Base-by-base conservation (phyloP, 1,140 invertebrate species). In the Drosophila rhopaloa region DNA sequence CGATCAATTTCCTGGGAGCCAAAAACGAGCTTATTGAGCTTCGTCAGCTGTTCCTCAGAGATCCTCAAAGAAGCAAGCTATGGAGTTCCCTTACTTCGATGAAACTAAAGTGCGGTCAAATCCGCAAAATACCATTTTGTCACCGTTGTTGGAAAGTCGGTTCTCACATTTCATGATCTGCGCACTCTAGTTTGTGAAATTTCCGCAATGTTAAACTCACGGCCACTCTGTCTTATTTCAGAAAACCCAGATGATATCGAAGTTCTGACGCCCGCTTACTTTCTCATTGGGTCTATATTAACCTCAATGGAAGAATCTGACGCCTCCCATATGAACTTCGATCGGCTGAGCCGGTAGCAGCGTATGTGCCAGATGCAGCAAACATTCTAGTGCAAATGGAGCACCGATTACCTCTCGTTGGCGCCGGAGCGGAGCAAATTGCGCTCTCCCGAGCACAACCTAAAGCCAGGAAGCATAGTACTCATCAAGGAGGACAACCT, bases 361-460 rank as follows among this genome's bases (percentile, higher is more conserved):
- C 19, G 19, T 65, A 16, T 65, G 2, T 65, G 51, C 24, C 51
- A 65, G 46, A 56, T 47, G 35, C 50, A 27, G 51, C 43, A 55
- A 38, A 19, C 5, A 5, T 63, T 63, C 16, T 55, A 40, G 41
- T 7, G 35, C 10, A 46, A 44, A 37, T 46, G 60, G 29, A 55
- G 41, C 16, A 11, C 41, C 27, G 19, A n/a, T 16, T 66, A 50
- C 5, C 19, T 66, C 4, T 56, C 53, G 9, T 11, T 66, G 5
- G 37, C 50, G 24, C 53, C 56, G 7, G 62, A 65, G 19, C 24
- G 44, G 5, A 29, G 6, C 29, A 65, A 57, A 14, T 57, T 53
- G 62, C 14, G 53, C 5, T 4, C 27, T 16, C 27, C 56, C 3
- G 38, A 27, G 35, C 16, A 1, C 14, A 47, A 47, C 14, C 5